These are phyloP conservation scores for Drosophila fungiperda DNA, from an alignment of 2,888 invertebrate species.

Conservation along the genomic window DNA sequence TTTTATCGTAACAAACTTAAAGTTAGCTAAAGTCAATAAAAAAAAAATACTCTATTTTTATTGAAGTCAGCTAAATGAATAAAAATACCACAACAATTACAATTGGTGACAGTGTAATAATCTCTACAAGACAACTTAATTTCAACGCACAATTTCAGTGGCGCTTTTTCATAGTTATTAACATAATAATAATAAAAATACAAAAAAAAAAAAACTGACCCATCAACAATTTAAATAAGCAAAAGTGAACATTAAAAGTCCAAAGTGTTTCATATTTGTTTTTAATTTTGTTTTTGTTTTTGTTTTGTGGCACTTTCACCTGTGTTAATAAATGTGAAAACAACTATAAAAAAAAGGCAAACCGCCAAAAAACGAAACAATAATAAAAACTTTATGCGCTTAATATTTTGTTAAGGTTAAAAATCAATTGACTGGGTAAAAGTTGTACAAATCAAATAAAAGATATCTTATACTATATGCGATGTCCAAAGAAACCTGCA, in stretches of 20 bases:
- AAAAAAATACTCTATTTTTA: background rate
- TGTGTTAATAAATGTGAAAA: slow-evolving; percentile 60
- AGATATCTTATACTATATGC: slow-evolving; percentile 11
- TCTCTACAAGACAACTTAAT: slow-evolving; percentile 21
- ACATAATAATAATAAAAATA: slow-evolving; percentile 27
- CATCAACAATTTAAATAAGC: slow-evolving; percentile 53
- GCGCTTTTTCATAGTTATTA: slow-evolving; percentile 45
- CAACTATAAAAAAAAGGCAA: slow-evolving; percentile 33
- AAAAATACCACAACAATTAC: slow-evolving; percentile 21
- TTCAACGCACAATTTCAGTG: slow-evolving; percentile 38
- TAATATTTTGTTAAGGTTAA: slow-evolving; percentile 51
- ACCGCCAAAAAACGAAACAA: slow-evolving; percentile 33
- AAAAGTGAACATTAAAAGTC: slow-evolving; percentile 59
- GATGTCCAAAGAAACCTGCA: slow-evolving; percentile 4
- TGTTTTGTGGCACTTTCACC: slow-evolving; percentile 47
- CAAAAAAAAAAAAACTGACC: slow-evolving; percentile 16
- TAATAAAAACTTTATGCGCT: slow-evolving; percentile 40
- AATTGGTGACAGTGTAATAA: slow-evolving; percentile 47
- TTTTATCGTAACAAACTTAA: background rate
- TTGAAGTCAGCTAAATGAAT: background rate
- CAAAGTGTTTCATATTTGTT: slow-evolving; percentile 52
- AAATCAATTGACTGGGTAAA: slow-evolving; percentile 65
- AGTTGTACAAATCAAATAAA: slow-evolving; percentile 46
- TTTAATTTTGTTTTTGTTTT: slow-evolving; percentile 18
- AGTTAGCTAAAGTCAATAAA: background rate